phyloP scores from a whole-genome alignment of 2,888 invertebrate genomes.

The Elmis aenea region DNA sequence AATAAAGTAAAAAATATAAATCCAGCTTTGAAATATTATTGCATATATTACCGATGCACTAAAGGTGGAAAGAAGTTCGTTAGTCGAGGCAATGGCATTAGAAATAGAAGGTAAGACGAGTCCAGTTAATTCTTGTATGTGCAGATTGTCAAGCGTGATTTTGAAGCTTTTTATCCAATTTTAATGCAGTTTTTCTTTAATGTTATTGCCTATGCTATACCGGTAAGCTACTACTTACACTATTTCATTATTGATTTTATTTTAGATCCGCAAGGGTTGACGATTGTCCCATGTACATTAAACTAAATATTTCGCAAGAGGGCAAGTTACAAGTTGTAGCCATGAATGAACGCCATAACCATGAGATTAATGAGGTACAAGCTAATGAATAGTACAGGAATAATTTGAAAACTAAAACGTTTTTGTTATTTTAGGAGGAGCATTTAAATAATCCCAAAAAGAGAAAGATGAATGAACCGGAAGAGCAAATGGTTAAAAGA shows the following conservation, averaged over 20 bases:
- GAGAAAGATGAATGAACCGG: not conserved
- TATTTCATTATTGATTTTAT: not conserved
- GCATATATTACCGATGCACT: not conserved
- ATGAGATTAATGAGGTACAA: not conserved
- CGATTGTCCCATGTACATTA: not conserved
- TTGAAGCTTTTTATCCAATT: too few relatives aligned
- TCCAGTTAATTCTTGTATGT: too few relatives aligned
- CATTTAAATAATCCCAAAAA: not conserved
- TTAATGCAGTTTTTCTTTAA: too few relatives aligned
- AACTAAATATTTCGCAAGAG: not conserved
- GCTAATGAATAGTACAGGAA: too few relatives aligned
- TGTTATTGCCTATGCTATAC: too few relatives aligned
- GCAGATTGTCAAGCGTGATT: too few relatives aligned
- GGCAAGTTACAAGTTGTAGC: not conserved
- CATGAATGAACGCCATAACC: not conserved
- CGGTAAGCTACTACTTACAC: too few relatives aligned
- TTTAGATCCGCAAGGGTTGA: not conserved
- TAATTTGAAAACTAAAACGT: too few relatives aligned
- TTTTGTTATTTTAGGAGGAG: too few relatives aligned
- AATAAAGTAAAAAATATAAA: not conserved
- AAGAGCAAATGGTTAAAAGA: not conserved
- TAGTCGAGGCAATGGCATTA: not conserved
- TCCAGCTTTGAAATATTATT: not conserved
- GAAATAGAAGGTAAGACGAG: not conserved
- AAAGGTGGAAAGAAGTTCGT: not conserved